Evolutionary conservation across 2,888 invertebrate species (phyloP), one percentile per base, ranked within the genome.

Genomic region (Eremobia ochroleuca): DNA sequence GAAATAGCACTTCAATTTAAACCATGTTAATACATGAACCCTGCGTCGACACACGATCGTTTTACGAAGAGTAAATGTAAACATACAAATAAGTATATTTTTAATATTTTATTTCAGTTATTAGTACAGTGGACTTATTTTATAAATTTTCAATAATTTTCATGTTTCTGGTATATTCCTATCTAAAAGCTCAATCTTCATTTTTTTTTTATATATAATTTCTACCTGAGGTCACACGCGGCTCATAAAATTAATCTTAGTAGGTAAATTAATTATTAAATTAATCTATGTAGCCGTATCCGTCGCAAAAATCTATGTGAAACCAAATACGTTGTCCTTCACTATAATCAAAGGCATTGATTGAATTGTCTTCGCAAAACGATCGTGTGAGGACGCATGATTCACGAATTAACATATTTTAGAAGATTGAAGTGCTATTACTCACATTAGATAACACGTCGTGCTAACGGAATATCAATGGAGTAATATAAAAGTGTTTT

Each of bases 331-430:
- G n/a, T 55, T 55, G 11, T n/a, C n/a, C 52, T 55, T 55, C n/a
- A 55, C n/a, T 55, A 11, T n/a, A 55, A n/a, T 55, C 11, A 79
- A 77, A 76, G 78, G 67, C 77, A 67, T 80, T 70, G 73, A 77
- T 83, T 85, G 73, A 80, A 73, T 79, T 66, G 81, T 81, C 74
- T 71, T 43, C 21, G 40, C 40, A 65, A 43, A 72, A 31, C 9
- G n/a, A 62, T 59, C 49, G 28, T 37, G 31, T 3, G 1, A 13
- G 49, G 74, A 18, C 18, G 64, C 65, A 73, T 81, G 61, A 69
- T 9, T 81, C 67, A 79, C 55, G 28, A 79, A 75, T 81, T 76
- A 84, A 59, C 77, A 70, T 66, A 59, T 18, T 52, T 68, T 46
- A 40, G 9, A 40, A 67, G 64, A 73, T 83, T 46, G 70, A 67